Evolutionary conservation across 1,140 invertebrate species (phyloP), one percentile per base, ranked within the genome.

Genomic region (Brachionus rubens): DNA sequence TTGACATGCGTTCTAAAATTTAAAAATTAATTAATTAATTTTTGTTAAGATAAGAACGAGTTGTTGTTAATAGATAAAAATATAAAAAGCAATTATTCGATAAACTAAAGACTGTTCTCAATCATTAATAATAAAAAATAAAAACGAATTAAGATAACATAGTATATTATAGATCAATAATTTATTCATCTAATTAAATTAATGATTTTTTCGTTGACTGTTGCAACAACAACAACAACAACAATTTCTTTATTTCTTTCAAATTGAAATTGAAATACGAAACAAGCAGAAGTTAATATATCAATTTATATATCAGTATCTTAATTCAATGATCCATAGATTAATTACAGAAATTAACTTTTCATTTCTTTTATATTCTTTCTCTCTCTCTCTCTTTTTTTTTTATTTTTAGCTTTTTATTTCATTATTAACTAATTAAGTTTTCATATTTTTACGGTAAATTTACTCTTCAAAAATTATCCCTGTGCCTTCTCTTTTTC

Each of bases 61-160:
- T 59, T 59, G 54, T 59, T 59, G 54, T 59, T 59, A 59, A 59
- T 59, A 59, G 54, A 59, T 59, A 59, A 59, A 59, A 36, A 52
- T 24, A 26, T 10, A 59, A 16, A 48, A 16, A 59, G 54, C 54
- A 59, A 59, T 59, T 59, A 59, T 59, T 59, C 54, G 54, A 59
- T 59, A 59, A 59, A 59, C 54, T 59, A 59, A 59, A 59, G 54
- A 59, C 54, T 59, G 54, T 59, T 59, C 54, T 59, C 54, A 59
- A 59, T 59, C 54, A 59, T 59, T 59, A 59, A 59, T 59, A 59
- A 36, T 36, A 9, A 36, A 36, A 36, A 36, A 36, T 36, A 36
- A 59, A 59, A 59, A 59, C 26, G 30, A 33, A 59, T 59, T 59
- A 59, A 59, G 54, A 59, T 59, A 59, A 59, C 36, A 59, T 59